phyloP scores from a whole-genome alignment of 2,113 vertebrate species.

The Variabilichromis moorii region DNA sequence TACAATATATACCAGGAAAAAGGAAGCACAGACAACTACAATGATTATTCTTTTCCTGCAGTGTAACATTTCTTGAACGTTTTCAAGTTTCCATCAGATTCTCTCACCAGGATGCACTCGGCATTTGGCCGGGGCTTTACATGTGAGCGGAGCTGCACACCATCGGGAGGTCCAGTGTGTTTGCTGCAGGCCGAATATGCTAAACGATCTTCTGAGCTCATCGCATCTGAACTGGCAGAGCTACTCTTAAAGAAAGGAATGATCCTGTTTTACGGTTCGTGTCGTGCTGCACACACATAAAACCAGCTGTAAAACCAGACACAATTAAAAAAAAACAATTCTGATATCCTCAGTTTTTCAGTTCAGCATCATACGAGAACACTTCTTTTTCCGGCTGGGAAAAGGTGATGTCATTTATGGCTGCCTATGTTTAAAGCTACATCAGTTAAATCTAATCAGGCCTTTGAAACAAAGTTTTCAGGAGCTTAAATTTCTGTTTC shows the following conservation, averaged over 20 bases:
- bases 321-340: rapidly evolving
- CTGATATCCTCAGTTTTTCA: neutral
- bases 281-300: neutral
- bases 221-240: neutral
- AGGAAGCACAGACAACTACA: neutral
- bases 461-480: neutral
- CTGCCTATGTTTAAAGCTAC: neutral
- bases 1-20: neutral
- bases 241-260: neutral
- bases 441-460: neutral
- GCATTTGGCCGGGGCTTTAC: neutral
- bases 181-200: slow-evolving; percentile 17
- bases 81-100: neutral
- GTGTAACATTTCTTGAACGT: neutral
- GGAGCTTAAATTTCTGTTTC: neutral
- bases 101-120: neutral
- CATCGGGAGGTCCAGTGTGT: slow-evolving; percentile 7
- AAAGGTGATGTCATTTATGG: neutral
- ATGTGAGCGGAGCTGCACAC: neutral
- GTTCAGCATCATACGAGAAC: neutral
- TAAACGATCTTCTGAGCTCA: neutral
- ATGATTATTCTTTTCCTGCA: neutral
- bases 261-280: neutral
- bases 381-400: neutral
- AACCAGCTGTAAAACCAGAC: neutral